A percentile compares a stretch with the other conserved stretches of the same genome.
phyloP scores from a whole-genome alignment of 1,140 invertebrate genomes.

The Ruditapes philippinarum region DNA sequence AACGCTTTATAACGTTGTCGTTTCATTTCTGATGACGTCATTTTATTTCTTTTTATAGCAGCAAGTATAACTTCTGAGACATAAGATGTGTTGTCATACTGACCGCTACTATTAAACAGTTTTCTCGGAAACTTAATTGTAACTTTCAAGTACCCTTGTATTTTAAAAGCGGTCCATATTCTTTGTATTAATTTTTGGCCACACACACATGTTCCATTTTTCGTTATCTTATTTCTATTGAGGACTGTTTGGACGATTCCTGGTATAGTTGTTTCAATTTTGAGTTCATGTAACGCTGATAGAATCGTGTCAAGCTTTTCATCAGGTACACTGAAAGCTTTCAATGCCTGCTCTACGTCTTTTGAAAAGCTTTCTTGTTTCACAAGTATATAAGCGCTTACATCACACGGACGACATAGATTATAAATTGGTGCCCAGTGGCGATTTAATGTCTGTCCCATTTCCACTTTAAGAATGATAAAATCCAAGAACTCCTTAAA shows the following conservation, averaged over 20 bases:
- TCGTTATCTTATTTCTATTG: not conserved
- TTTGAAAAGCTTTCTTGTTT: too few species aligned
- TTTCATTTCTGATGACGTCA: not conserved
- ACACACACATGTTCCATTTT: not conserved
- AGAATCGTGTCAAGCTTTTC: too few species aligned
- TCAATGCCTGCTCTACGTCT: too few species aligned
- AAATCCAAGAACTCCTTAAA: constrained; percentile 41
- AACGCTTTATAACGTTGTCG: too few species aligned
- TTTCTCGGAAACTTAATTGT: not conserved
- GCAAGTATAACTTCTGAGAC: not conserved
- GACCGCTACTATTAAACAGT: not conserved
- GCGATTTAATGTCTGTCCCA: not conserved
- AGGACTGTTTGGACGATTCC: not conserved
- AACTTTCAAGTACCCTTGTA: not conserved
- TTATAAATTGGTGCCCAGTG: constrained; percentile 37
- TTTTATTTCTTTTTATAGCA: not conserved
- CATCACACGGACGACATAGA: constrained; percentile 31
- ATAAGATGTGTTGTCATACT: not conserved
- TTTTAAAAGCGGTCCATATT: too few species aligned
- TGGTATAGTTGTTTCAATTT: too few species aligned
- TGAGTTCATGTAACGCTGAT: constrained; percentile 4
- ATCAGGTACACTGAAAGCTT: too few species aligned
- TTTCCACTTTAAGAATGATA: not conserved
- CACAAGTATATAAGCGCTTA: constrained; percentile 36
- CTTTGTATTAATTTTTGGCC: too few species aligned